Conservation (phyloP, 2,113 vertebrate species). For the Plecturocebus donacophilus region DNA sequence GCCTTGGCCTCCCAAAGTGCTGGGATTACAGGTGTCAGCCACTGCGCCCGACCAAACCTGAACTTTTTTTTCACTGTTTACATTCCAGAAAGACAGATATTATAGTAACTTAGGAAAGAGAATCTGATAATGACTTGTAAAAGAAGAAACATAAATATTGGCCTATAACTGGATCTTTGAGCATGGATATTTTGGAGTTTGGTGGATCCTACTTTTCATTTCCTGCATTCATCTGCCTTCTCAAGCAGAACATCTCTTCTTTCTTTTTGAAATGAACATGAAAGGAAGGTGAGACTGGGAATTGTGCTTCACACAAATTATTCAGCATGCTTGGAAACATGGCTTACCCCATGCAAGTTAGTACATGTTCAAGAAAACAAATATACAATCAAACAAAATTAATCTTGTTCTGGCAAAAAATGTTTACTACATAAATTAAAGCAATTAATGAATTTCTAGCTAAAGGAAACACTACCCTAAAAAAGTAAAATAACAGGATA, state of each 20-base stretch:
- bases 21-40: too few species aligned
- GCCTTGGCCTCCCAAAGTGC: too few species aligned
- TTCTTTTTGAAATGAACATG: neutral
- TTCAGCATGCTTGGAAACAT: neutral
- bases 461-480: neutral
- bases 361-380: neutral
- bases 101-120: neutral
- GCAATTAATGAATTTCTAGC: neutral
- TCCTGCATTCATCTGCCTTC: neutral
- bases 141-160: neutral
- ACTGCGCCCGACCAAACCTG: accelerated
- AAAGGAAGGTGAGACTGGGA: neutral
- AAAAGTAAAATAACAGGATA: neutral
- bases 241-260: neutral
- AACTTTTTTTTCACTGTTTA: neutral
- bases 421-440: neutral
- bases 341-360: neutral
- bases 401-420: neutral
- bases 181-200: neutral
- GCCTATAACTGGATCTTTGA: neutral
- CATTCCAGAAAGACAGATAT: neutral
- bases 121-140: neutral
- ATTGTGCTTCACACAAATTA: conserved; percentile 26
- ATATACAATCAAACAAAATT: neutral
- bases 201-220: neutral